Percentiles rank a stretch among this genome's conserved stretches.
phyloP scores from a whole-genome alignment of 2,797 vertebrate species.

The Muraenolepis orangiensis region DNA sequence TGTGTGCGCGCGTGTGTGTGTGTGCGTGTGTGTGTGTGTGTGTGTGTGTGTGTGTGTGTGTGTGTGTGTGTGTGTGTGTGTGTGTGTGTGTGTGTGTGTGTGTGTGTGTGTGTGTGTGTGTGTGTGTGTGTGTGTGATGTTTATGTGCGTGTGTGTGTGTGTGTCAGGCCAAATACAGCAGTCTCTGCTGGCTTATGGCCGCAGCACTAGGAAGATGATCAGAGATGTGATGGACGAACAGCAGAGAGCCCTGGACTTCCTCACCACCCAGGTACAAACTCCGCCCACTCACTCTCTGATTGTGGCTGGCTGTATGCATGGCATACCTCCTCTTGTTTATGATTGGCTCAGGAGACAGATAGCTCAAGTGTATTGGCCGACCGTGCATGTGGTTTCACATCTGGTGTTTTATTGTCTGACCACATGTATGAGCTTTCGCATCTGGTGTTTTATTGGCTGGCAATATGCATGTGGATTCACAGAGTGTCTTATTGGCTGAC shows the following conservation, averaged over 20 bases:
- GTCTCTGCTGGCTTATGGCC: constrained; percentile 82
- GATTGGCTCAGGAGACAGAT: not conserved
- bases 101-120: constrained; percentile 13
- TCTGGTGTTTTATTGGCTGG: not conserved
- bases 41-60: too few relatives aligned
- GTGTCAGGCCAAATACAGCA: constrained; percentile 84
- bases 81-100: constrained; percentile 14
- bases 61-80: not conserved
- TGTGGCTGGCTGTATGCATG: constrained; percentile 3
- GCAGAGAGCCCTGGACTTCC: constrained; percentile 83
- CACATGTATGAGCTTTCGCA: not conserved
- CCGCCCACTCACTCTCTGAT: not conserved
- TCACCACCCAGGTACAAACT: constrained; percentile 80
- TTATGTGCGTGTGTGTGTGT: constrained; percentile 22
- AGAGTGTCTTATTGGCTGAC: not conserved
- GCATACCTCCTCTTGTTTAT: not conserved
- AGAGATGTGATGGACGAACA: constrained; percentile 90
- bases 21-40: too few relatives aligned
- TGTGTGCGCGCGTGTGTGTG: not conserved
- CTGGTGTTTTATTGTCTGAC: too few relatives aligned
- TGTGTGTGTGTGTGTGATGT: constrained; percentile 1
- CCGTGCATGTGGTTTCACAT: not conserved
- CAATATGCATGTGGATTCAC: not conserved
- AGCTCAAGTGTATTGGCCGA: not conserved
- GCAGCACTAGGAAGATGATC: constrained; percentile 85